Evolutionary conservation across 1,140 invertebrate species (phyloP).

Genomic region (Zaprionus africanus): DNA sequence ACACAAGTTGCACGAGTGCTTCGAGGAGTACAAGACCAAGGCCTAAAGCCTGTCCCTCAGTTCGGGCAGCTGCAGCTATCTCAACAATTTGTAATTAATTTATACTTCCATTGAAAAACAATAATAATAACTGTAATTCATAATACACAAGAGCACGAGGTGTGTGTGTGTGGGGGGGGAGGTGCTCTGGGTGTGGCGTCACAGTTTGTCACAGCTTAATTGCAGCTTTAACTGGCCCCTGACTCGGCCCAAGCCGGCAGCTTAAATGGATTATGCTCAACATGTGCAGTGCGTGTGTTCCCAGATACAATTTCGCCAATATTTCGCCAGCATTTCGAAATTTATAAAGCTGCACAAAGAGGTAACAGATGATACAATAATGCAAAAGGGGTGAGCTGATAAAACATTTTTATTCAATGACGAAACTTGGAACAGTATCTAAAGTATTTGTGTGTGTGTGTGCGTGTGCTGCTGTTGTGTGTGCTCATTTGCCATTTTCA

Average conservation of each 20-base stretch:
- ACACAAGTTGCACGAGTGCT: conserved; percentile 62
- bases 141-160: conserved; percentile 45
- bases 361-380: not conserved
- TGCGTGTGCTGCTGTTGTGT: conserved; percentile 23
- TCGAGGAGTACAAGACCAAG: conserved; percentile 61
- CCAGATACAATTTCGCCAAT: not conserved
- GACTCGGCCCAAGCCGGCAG: conserved; percentile 36
- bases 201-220: conserved; percentile 66
- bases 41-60: conserved; percentile 34
- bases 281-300: not conserved
- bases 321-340: not conserved
- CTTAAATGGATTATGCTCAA: conserved; percentile 66
- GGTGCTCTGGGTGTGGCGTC: conserved; percentile 10
- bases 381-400: not conserved
- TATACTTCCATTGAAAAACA: conserved; percentile 50
- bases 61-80: conserved; percentile 1
- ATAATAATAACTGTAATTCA: conserved; percentile 57
- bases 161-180: not conserved
- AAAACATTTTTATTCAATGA: not conserved
- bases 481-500: conserved; percentile 58
- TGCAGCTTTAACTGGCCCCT: conserved; percentile 54
- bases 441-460: conserved; percentile 5
- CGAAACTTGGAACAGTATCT: not conserved
- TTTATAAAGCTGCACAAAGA: not conserved
- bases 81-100: conserved; percentile 68